Evolutionary conservation across 2,797 vertebrate genomes (phyloP).

Genomic region (Bucorvus abyssinicus): DNA sequence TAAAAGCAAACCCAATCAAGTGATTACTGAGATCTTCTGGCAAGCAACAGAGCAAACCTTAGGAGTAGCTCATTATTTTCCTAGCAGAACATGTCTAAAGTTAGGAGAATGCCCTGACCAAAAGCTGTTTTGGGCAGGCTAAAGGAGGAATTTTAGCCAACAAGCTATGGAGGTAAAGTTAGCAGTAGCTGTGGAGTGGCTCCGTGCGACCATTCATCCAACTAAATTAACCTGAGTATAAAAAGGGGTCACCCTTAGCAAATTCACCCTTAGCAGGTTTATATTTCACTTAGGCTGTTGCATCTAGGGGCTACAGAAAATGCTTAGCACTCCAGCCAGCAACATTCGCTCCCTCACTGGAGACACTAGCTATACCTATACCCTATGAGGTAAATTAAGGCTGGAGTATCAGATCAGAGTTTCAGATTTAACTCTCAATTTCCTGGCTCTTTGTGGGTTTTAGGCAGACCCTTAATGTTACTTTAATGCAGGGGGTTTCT

Average conservation of each 20-base stretch:
- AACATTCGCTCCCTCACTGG: background rate
- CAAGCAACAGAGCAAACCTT: background rate
- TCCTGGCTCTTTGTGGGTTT: conserved; percentile 75
- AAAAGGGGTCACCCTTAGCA: background rate
- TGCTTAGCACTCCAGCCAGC: background rate
- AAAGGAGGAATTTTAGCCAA: background rate
- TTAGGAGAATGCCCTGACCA: background rate
- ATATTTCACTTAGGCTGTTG: background rate
- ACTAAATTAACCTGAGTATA: background rate
- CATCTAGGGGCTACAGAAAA: background rate
- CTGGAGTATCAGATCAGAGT: conserved; percentile 60
- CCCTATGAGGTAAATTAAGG: conserved; percentile 38
- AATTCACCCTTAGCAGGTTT: background rate
- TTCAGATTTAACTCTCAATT: conserved; percentile 73
- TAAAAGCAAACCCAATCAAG: background rate
- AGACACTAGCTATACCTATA: background rate
- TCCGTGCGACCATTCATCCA: background rate
- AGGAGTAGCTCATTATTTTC: background rate
- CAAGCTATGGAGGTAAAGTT: background rate
- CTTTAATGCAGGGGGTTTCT: conserved; percentile 69
- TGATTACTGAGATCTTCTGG: background rate
- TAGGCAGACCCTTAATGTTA: conserved; percentile 70
- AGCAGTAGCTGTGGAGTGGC: background rate
- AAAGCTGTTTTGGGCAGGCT: background rate
- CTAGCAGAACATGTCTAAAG: background rate